Conservation (phyloP, 2,797 vertebrate species). For the Pangasius sanitwongsei region DNA sequence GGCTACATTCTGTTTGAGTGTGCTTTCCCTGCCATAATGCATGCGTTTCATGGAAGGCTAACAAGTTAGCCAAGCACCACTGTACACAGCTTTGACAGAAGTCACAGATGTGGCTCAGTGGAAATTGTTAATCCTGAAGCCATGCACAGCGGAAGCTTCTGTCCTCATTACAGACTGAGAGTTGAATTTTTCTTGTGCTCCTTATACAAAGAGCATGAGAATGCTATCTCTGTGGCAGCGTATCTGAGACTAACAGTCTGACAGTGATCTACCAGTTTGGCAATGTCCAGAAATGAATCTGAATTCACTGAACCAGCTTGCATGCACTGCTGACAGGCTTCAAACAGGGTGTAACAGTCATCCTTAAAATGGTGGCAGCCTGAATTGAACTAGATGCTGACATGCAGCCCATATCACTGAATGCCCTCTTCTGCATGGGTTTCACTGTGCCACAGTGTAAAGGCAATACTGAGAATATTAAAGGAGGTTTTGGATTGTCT, state of each 20-base stretch:
- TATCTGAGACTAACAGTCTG: slow-evolving; percentile 1
- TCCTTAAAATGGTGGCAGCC: not conserved
- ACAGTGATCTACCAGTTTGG: slow-evolving; percentile 5
- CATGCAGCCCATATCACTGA: not conserved
- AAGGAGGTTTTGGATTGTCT: not conserved
- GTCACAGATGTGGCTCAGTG: slow-evolving; percentile 16
- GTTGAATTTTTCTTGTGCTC: not conserved
- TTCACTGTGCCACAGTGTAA: not conserved
- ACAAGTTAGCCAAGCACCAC: not conserved
- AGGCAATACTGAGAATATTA: not conserved
- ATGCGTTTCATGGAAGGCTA: not conserved
- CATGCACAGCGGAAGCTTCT: slow-evolving; percentile 1
- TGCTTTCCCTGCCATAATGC: not conserved
- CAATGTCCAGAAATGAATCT: slow-evolving; percentile 36
- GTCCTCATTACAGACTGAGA: not conserved
- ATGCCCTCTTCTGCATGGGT: not conserved
- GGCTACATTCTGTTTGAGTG: slow-evolving; percentile 5
- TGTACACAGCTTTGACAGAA: not conserved
- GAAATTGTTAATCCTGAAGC: slow-evolving; percentile 20
- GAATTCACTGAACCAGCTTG: slow-evolving; percentile 1
- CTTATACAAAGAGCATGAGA: slow-evolving; percentile 4
- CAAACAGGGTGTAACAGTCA: slow-evolving; percentile 2
- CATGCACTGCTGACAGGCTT: not conserved
- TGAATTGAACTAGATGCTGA: not conserved
- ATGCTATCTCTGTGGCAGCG: not conserved